Evolutionary conservation across 1,140 invertebrate species (phyloP).

Genomic region (Pachyrhynchus sulphureomaculatus): DNA sequence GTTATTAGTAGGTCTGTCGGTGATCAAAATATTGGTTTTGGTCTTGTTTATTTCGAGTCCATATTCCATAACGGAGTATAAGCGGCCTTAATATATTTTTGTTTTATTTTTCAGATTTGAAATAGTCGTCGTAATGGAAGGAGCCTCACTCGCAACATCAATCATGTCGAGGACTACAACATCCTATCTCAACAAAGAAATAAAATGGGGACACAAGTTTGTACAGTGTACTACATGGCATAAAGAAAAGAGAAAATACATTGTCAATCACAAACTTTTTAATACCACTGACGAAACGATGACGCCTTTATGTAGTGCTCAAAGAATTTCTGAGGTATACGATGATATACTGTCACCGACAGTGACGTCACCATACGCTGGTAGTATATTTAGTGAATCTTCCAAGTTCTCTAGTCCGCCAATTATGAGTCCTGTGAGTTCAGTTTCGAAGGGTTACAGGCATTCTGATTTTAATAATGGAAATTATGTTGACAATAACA

Average conservation of each 20-base stretch:
- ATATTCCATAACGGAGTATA: no score
- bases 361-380: neutral
- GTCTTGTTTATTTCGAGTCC: no score
- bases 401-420: constrained; percentile 21
- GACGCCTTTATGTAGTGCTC: constrained; percentile 88
- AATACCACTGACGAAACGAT: constrained; percentile 89
- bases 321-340: constrained; percentile 59
- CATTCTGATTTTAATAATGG: neutral
- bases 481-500: neutral
- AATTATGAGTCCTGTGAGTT: neutral
- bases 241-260: constrained; percentile 27
- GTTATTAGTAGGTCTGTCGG: no score
- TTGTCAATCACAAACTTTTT: constrained; percentile 68
- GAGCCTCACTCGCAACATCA: constrained; percentile 75
- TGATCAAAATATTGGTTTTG: no score
- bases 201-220: constrained; percentile 84
- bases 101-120: constrained; percentile 69
- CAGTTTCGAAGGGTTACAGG: neutral
- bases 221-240: constrained; percentile 49
- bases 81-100: no score
- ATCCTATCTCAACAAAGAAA: constrained; percentile 80
- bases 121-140: constrained; percentile 82
- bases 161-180: constrained; percentile 72
- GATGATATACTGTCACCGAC: constrained; percentile 18
- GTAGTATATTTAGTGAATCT: neutral